phyloP scores from a whole-genome alignment of 2,113 vertebrate species.

The Puntigrus tetrazona region DNA sequence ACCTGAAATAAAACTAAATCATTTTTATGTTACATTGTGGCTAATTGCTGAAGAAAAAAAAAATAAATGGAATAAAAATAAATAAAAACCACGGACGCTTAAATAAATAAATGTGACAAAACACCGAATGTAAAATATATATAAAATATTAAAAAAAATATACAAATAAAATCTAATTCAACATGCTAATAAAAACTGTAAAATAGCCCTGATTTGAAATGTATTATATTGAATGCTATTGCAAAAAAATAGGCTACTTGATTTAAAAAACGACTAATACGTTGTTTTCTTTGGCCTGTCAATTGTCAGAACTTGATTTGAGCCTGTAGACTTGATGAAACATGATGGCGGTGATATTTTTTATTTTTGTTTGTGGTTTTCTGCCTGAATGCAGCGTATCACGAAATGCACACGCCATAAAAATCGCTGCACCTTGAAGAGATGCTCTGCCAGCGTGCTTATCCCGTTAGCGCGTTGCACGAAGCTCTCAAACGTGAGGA shows the following conservation, averaged over 20 bases:
- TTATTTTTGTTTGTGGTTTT: not conserved
- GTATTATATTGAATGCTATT: too few species aligned
- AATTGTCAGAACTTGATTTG: too few species aligned
- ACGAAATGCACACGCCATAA: not conserved
- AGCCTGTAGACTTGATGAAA: too few species aligned
- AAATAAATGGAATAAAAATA: not conserved
- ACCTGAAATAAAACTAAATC: not conserved
- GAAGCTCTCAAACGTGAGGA: not conserved
- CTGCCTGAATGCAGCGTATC: not conserved
- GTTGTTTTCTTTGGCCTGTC: too few species aligned
- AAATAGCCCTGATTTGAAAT: too few species aligned
- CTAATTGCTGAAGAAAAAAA: not conserved
- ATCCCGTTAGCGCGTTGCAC: too few species aligned
- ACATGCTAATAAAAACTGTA: too few species aligned
- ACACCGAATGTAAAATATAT: not conserved
- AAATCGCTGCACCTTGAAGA: not conserved
- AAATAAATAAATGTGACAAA: not conserved
- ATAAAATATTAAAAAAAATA: not conserved
- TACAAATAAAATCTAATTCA: too few species aligned
- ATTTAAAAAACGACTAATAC: too few species aligned
- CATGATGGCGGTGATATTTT: not conserved
- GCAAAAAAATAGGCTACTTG: too few species aligned
- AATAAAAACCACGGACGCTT: not conserved
- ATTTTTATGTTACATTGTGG: too few species aligned
- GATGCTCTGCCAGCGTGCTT: too few species aligned